Percentiles rank a stretch among this genome's conserved stretches.
phyloP scores from a whole-genome alignment of 2,888 invertebrate species.

The Patella caerulea region DNA sequence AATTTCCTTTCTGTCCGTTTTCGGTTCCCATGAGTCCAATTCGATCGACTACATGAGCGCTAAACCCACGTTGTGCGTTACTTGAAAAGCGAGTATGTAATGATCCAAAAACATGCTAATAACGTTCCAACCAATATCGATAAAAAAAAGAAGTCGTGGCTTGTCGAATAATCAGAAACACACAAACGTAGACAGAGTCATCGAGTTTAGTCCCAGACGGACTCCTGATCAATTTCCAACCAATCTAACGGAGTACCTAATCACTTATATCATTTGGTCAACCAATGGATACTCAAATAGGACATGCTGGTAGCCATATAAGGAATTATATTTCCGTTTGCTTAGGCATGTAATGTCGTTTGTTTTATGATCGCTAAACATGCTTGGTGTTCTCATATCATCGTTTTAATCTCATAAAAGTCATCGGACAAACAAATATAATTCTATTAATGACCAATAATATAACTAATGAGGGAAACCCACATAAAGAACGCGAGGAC shows the following conservation, averaged over 20 bases:
- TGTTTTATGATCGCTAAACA: neutral
- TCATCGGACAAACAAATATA: neutral
- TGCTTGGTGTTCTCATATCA: neutral
- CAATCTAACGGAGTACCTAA: neutral
- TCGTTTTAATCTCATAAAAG: neutral
- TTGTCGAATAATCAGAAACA: neutral
- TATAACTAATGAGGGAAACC: no score
- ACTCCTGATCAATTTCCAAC: neutral
- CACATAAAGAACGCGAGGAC: no score
- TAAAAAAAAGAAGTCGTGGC: no score
- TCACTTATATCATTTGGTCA: neutral
- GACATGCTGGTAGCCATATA: no score
- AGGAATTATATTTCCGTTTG: neutral
- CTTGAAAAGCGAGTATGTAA: no score
- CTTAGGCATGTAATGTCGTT: neutral
- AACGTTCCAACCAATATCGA: no score
- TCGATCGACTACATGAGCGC: no score
- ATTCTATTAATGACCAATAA: neutral
- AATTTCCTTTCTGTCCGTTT: no score
- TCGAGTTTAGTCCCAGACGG: neutral
- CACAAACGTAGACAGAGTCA: neutral
- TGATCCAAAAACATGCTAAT: no score
- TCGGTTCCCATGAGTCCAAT: no score
- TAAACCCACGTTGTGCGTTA: no score
- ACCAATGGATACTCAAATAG: neutral